phyloP scores from a whole-genome alignment of 2,113 vertebrate species.

The Aix galericulata region DNA sequence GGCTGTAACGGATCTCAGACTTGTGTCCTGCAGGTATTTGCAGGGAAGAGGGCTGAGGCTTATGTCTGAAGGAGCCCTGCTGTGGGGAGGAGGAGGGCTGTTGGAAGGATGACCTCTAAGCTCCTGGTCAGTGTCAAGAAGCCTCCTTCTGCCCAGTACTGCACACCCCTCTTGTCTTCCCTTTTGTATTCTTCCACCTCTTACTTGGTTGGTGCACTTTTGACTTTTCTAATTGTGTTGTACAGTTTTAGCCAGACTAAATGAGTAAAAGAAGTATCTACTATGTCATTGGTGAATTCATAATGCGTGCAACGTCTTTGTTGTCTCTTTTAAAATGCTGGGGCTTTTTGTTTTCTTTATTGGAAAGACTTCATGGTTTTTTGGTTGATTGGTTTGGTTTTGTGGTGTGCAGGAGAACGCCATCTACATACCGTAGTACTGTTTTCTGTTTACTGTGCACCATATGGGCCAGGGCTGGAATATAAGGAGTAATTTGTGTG shows the following conservation, averaged over 20 bases:
- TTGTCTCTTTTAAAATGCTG: not conserved
- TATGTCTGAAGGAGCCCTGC: fast-evolving
- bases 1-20: not conserved
- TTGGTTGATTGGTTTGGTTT: constrained; percentile 29
- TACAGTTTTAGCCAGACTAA: not conserved
- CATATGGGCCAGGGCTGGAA: not conserved
- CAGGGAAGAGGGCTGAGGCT: not conserved
- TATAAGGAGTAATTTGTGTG: not conserved
- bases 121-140: not conserved
- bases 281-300: not conserved
- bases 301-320: not conserved
- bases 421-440: not conserved
- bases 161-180: not conserved
- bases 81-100: not conserved
- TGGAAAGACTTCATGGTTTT: constrained; percentile 3
- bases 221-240: not conserved
- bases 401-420: not conserved
- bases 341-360: not conserved
- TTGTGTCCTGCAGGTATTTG: not conserved
- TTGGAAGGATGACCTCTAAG: not conserved
- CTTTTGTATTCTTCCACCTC: not conserved
- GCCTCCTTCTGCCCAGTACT: not conserved
- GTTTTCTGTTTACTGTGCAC: not conserved
- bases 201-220: fast-evolving
- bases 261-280: not conserved